Base-by-base conservation (phyloP, 2,797 vertebrate genomes). In the Danio tinwini region DNA sequence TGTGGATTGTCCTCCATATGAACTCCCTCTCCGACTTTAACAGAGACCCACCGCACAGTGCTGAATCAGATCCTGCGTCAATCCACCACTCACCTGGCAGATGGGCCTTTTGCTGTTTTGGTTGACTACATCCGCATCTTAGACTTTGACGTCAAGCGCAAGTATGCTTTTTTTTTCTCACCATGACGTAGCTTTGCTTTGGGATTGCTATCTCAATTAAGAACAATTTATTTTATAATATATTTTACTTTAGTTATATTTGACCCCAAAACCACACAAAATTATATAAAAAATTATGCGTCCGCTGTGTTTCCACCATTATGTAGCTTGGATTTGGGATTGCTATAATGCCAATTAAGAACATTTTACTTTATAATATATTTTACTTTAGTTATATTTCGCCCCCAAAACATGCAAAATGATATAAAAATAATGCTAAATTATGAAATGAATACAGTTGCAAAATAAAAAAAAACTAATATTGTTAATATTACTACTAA, bases 91-190 rank as follows among this genome's bases (percentile, higher is more conserved):
- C 96, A 98, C 87, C 85, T 98, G 82, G 96, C 97, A 6, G 97
- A 98, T 63, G 97, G 97, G 5, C 97, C 97, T 76, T 98, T 98
- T 75, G 97, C 97, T 2, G 97, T 98, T 39, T 91, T 98, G 49
- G 97, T 98, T 12, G 97, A 98, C 88, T 98, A 98, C 87, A 98
- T 98, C 83, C 95, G 97, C 65, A 97, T 98, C 83, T 93, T 98
- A 16, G 96, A 98, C 91, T 98, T 98, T 50, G 97, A 98, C 59
- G 97, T 98, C 73, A 98, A 98, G 88, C 94, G 97, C 85, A 98
- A 98, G 97, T 97, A 94, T 85, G 95, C 79, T 69, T 7, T 29
- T 9, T 39, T 67, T 49, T 29, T 29, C 29, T 29, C 29, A 29
- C 29, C 1, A 29, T 29, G 29, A 29, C 29, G 3, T 29, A 1